Percentiles rank a stretch among this genome's conserved stretches.
phyloP scores from a whole-genome alignment of 1,140 invertebrate species.

The Panagrolaimus sp. region DNA sequence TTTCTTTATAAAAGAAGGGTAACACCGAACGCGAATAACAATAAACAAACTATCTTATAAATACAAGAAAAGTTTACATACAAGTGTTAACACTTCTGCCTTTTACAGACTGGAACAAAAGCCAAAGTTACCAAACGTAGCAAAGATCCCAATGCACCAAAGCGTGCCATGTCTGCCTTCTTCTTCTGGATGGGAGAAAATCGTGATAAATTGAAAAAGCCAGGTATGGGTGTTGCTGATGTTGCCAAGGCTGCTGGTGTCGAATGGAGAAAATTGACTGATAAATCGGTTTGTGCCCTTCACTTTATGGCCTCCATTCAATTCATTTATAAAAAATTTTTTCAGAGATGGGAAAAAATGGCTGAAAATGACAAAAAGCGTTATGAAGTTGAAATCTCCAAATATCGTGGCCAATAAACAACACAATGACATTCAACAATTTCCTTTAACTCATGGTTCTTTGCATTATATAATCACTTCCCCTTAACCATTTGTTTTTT shows the following conservation, averaged over 20 bases:
- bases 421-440: neutral
- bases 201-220: conserved; percentile 73
- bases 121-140: conserved; percentile 15
- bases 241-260: conserved; percentile 91
- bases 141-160: conserved; percentile 83
- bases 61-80: no score
- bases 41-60: no score
- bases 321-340: no score
- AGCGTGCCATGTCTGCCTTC: conserved; percentile 81
- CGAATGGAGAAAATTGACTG: conserved; percentile 81
- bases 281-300: conserved; percentile 58
- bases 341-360: conserved; percentile 45
- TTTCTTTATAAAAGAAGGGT: no score
- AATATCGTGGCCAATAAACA: conserved; percentile 23
- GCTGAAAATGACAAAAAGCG: conserved; percentile 51
- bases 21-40: no score
- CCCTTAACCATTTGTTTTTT: no score
- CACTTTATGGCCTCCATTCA: no score
- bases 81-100: no score
- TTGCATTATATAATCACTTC: no score
- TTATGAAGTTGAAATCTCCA: conserved; percentile 43
- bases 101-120: neutral
- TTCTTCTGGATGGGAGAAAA: conserved; percentile 71
- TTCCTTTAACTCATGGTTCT: no score
- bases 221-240: conserved; percentile 81